phyloP scores from a whole-genome alignment of 2,888 invertebrate species.

The Eubasilissa splendida region DNA sequence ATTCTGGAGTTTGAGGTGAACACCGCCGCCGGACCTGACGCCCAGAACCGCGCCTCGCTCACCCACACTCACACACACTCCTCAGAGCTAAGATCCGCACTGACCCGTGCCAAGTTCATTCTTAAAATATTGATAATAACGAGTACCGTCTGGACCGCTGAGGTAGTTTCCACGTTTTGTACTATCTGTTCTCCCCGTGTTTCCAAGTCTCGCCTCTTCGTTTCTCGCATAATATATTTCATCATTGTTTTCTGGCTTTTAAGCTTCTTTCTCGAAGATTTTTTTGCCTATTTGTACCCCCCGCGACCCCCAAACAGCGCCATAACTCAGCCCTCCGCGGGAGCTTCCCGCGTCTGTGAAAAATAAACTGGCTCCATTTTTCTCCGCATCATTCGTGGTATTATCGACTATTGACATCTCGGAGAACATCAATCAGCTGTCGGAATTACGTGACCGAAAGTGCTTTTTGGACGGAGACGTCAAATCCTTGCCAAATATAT shows the following conservation, averaged over 20 bases:
- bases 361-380: background rate
- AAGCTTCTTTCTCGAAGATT: constrained; percentile 35
- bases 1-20: no score
- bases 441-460: no score
- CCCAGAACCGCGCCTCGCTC: no score
- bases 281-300: constrained; percentile 31
- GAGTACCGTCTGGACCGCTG: background rate
- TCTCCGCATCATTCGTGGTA: no score
- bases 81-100: no score
- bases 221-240: constrained; percentile 33
- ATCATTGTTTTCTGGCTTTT: constrained; percentile 42
- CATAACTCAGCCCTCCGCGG: constrained; percentile 40
- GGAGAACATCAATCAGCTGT: no score
- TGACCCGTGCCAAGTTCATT: no score
- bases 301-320: constrained; percentile 34
- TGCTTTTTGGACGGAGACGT: no score
- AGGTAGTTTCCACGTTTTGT: background rate
- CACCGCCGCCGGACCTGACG: no score
- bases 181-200: background rate
- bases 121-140: background rate
- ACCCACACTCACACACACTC: no score
- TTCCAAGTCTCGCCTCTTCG: background rate
- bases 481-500: no score
- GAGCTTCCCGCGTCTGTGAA: constrained; percentile 6
- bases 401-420: no score